These are phyloP conservation scores for Halcyon smyrnensis DNA, from an alignment of 2,797 vertebrate species.

Conservation along the genomic window DNA sequence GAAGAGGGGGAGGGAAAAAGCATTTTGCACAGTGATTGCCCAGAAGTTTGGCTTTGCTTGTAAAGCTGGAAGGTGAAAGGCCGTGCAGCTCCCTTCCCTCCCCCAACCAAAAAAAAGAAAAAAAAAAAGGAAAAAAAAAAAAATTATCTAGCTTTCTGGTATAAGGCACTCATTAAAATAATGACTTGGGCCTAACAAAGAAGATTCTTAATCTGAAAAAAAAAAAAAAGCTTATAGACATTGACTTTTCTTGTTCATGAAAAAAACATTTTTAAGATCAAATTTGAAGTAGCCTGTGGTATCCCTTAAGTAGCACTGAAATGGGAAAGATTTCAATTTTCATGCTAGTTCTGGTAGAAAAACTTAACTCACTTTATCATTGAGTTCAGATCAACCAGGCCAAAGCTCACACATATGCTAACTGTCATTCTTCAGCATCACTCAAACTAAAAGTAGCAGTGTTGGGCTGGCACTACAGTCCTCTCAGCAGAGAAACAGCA, in stretches of 20 bases:
- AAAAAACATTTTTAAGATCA: neutral
- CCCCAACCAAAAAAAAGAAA: neutral
- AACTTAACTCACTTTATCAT: neutral
- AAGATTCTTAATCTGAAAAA: neutral
- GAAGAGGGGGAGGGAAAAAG: conserved; percentile 57
- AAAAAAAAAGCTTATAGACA: neutral
- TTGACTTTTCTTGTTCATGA: neutral
- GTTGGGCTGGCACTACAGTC: neutral
- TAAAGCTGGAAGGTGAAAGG: conserved; percentile 70
- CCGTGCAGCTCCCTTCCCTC: neutral
- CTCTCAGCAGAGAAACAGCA: neutral
- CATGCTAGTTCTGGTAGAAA: neutral
- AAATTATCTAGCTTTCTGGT: no score
- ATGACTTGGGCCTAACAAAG: neutral
- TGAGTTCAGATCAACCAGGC: neutral
- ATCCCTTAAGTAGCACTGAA: neutral
- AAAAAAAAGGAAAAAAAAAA: neutral
- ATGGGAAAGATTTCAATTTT: neutral
- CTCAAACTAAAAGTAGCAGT: neutral
- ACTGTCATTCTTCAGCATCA: neutral
- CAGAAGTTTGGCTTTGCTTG: conserved; percentile 57
- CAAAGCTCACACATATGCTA: neutral
- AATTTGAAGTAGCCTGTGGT: neutral
- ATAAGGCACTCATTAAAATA: neutral
- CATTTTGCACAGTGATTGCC: conserved; percentile 62